Evolutionary conservation across 2,113 vertebrate species (phyloP).

Genomic region (Menura novaehollandiae): DNA sequence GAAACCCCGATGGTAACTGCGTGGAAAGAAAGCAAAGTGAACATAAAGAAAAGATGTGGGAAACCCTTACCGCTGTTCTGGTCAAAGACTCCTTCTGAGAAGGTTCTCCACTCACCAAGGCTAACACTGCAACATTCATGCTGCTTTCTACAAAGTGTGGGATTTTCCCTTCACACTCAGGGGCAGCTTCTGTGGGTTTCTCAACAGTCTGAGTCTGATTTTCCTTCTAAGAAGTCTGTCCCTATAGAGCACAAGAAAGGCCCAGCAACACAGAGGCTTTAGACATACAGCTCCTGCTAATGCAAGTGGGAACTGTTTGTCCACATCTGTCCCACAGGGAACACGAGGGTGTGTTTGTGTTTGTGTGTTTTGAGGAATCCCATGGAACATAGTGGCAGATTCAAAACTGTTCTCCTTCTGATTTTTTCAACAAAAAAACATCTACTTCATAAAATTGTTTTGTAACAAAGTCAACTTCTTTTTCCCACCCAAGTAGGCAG

Average conservation of each 20-base stretch:
- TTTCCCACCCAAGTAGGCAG: neutral
- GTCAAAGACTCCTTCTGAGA: neutral
- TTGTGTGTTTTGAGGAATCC: neutral
- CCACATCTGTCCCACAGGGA: neutral
- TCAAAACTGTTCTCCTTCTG: neutral
- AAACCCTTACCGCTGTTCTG: accelerated
- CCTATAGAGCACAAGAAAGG: neutral
- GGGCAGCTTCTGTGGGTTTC: neutral
- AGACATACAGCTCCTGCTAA: neutral
- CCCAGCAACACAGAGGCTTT: neutral
- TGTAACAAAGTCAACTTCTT: neutral
- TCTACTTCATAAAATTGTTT: neutral
- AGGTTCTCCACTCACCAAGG: neutral
- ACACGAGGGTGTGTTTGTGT: neutral
- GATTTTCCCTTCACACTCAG: neutral
- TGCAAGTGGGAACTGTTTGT: neutral
- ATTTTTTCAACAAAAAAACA: neutral
- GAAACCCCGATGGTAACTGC: neutral
- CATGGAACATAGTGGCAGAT: neutral
- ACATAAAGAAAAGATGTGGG: accelerated
- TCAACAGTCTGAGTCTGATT: neutral
- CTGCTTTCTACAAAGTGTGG: neutral
- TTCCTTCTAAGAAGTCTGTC: neutral
- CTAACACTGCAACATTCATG: neutral
- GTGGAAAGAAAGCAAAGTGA: neutral